Evolutionary conservation across 2,113 vertebrate species (phyloP).

Genomic region (Osmerus mordax): DNA sequence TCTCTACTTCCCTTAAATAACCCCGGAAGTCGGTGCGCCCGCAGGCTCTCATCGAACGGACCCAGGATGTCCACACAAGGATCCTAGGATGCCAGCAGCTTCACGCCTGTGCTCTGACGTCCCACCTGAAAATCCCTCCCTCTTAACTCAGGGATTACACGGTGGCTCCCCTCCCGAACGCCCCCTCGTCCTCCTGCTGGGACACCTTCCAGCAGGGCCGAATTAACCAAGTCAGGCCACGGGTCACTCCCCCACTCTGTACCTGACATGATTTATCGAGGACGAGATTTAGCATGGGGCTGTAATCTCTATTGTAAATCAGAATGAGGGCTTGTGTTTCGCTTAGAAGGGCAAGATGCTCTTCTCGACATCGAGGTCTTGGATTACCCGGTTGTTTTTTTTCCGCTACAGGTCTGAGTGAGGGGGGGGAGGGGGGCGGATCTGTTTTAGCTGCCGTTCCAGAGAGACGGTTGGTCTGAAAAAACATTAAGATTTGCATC

Average conservation of each 20-base stretch:
- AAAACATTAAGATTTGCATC: too few species aligned
- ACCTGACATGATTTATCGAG: background rate
- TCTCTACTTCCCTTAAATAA: background rate
- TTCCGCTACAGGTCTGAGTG: too few species aligned
- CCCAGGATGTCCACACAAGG: too few species aligned
- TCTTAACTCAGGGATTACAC: slow-evolving; percentile 1
- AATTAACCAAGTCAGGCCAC: background rate
- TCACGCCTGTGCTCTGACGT: slow-evolving; percentile 15
- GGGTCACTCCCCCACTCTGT: background rate
- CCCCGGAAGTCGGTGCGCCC: background rate
- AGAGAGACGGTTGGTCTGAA: too few species aligned
- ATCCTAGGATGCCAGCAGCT: background rate
- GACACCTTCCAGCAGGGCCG: background rate
- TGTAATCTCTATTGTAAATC: slow-evolving; percentile 1
- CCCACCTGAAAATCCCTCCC: slow-evolving; percentile 4
- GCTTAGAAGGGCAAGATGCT: background rate
- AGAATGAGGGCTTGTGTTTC: background rate
- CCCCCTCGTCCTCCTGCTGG: background rate
- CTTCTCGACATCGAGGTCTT: background rate
- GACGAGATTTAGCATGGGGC: background rate
- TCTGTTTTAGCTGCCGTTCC: too few species aligned
- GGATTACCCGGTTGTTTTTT: too few species aligned
- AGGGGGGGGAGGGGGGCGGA: too few species aligned
- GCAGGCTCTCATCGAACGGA: too few species aligned
- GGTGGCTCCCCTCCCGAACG: background rate